phyloP scores from a whole-genome alignment of 2,888 invertebrate genomes.

The Sesamia inferens region DNA sequence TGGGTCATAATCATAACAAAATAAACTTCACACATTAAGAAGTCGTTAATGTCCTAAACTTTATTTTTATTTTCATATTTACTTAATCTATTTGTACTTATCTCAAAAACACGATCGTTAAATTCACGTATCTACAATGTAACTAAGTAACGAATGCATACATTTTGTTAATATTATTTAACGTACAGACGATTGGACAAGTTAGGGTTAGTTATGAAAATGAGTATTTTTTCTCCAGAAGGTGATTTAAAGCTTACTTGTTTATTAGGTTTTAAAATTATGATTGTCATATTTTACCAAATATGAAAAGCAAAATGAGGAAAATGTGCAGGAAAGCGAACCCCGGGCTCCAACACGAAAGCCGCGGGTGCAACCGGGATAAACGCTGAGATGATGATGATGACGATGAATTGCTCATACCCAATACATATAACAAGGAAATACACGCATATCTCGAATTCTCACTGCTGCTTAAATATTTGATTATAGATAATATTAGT shows the following conservation, averaged over 20 bases:
- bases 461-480: slow-evolving; percentile 8
- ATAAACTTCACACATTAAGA: slow-evolving; percentile 43
- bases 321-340: too few relatives aligned
- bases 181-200: slow-evolving; percentile 6
- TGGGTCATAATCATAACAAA: slow-evolving; percentile 64
- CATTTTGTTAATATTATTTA: slow-evolving; percentile 18
- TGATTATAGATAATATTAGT: slow-evolving; percentile 10
- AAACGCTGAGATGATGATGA: too few relatives aligned
- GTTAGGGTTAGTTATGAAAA: slow-evolving; percentile 18
- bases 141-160: slow-evolving; percentile 29
- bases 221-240: slow-evolving; percentile 32
- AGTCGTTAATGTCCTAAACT: slow-evolving; percentile 39
- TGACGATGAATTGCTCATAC: not conserved
- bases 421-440: slow-evolving; percentile 15
- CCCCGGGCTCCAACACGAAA: too few relatives aligned
- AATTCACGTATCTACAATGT: not conserved
- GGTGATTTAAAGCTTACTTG: not conserved
- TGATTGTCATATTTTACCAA: not conserved
- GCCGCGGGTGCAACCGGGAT: too few relatives aligned
- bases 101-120: slow-evolving; percentile 12
- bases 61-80: slow-evolving; percentile 22
- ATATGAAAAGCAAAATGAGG: not conserved
- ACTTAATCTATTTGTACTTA: not conserved
- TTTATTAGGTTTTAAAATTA: not conserved
- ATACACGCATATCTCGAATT: slow-evolving; percentile 12